Base-by-base conservation (phyloP, 2,797 vertebrate genomes). In the Pseudomugil gertrudae region DNA sequence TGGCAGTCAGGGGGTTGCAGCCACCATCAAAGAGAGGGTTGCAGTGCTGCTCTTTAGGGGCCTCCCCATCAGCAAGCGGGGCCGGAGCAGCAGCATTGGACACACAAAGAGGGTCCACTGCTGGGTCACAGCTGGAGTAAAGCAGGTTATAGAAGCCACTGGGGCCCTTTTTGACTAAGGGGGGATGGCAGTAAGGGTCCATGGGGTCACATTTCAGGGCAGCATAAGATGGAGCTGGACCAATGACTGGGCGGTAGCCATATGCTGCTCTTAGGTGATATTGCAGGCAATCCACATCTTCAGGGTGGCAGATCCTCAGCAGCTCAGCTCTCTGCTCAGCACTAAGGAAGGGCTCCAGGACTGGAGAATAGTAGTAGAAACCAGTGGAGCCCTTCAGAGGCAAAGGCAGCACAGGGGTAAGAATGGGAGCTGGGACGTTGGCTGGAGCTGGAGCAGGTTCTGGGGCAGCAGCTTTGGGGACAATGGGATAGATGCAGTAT, bases 211-310 rank as follows among this genome's bases (percentile, higher is more conserved):
- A 94, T 40, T 86, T 89, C 17, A 94, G 90, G 30, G 92, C 84
- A 1, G 89, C 38, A 15, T 94, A 93, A 59, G 93, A 93, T 0
- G 93, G 92, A 27, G 83, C 72, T 0, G 92, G 89, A 24, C 76
- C 86, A 0, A 78, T 4, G 0, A 88, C 88, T 0, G 93, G 91
- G 26, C 83, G 92, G 79, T 94, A 94, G 48, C 94, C 94, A 3
- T 90, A 94, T 3, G 93, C 89, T 8, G 93, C 90, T 47, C 93
- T 91, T 52, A 95, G 85, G 80, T 95, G 94, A 71, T 95, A 95
- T 86, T 95, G 94, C 75, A 95, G 83, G 66, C 94, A 95, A 57
- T 95, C 93, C 0, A 91, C 87, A 60, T 95, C 94, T 9, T 92
- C 87, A 10, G 90, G 55, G 54, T 85, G 89, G 84, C 94, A 95